Evolutionary conservation across 2,888 invertebrate species (phyloP), one percentile per base, ranked within the genome.

Genomic region (Pristionchus fissidentatus): DNA sequence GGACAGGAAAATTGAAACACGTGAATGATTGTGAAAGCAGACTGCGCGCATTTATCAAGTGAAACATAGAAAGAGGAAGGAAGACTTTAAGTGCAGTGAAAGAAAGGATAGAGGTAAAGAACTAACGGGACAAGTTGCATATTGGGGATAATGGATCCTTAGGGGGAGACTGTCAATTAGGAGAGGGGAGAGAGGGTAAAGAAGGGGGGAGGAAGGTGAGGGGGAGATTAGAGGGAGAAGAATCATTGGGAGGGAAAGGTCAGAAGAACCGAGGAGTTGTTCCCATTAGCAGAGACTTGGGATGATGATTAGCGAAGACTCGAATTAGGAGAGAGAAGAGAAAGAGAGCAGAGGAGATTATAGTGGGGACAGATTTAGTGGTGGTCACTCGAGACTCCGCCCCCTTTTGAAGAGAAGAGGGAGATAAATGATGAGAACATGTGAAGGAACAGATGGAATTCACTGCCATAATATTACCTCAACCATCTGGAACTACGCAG

Each of bases 161-260:
- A 52, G 73, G 55, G 43, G 73, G 75, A 75, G 60, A 38, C 29
- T 38, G 66, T 22, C 38, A 66, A 66, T 41, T 66, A 66, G 66
- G 19, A 66, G 3, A 4, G 29, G 29, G 46, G 60, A 60, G 46
- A 32, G 66, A 46, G 29, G 66, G 26, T 35, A 77, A 43, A 70
- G 79, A 57, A 35, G 41, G 55, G n/a, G 35, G 43, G 46, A 52
- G 73, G 52, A 8, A 29, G 46, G n/a, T 13, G 79, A 29, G 35
- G 22, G 29, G 46, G 55, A 19, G 29, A 19, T 22, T 22, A 43
- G 55, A 78, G 26, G 38, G 35, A 19, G 79, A 38, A 79, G 55
- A 35, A 43, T 38, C 8, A 66, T 4, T 55, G 55, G 4, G 55
- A 55, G 55, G 55, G 38, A 35, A 66, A 66, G 66, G 66, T 66